phyloP scores from a whole-genome alignment of 2,113 vertebrate species.

The Cynocephalus volans region DNA sequence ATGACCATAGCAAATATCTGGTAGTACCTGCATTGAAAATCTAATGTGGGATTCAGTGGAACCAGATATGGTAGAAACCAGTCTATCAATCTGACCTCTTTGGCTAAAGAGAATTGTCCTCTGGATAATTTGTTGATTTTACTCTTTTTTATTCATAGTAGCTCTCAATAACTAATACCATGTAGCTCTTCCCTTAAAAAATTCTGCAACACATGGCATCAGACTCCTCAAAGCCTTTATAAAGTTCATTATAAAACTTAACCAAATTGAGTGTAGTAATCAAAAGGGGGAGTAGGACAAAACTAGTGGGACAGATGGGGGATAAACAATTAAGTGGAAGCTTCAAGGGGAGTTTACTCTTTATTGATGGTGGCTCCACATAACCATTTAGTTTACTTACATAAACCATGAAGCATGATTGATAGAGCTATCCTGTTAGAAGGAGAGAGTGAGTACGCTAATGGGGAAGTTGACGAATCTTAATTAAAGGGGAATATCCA shows the following conservation, averaged over 20 bases:
- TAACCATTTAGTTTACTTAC: slow-evolving; percentile 63
- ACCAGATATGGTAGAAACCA: neutral
- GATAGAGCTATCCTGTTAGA: slow-evolving; percentile 2
- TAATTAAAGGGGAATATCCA: slow-evolving; percentile 60
- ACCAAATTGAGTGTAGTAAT: slow-evolving; percentile 67
- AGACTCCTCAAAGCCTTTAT: slow-evolving; percentile 57
- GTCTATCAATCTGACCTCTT: neutral
- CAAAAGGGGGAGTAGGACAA: neutral
- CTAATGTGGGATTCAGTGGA: neutral
- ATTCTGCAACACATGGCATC: slow-evolving; percentile 38
- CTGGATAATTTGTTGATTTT: slow-evolving; percentile 9
- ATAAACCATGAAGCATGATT: slow-evolving; percentile 50
- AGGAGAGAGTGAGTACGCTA: neutral
- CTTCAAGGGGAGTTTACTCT: slow-evolving; percentile 13
- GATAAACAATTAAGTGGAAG: neutral
- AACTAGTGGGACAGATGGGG: slow-evolving; percentile 29
- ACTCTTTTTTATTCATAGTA: neutral
- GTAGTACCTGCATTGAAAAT: slow-evolving; percentile 44
- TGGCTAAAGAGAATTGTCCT: neutral
- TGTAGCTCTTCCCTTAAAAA: slow-evolving; percentile 64
- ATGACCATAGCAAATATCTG: neutral
- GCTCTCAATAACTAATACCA: neutral
- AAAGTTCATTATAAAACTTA: slow-evolving; percentile 68
- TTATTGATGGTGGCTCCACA: neutral
- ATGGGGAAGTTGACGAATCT: slow-evolving; percentile 20